Evolutionary conservation across 1,140 invertebrate genomes (phyloP).

Genomic region (Helicorthomorpha holstii): DNA sequence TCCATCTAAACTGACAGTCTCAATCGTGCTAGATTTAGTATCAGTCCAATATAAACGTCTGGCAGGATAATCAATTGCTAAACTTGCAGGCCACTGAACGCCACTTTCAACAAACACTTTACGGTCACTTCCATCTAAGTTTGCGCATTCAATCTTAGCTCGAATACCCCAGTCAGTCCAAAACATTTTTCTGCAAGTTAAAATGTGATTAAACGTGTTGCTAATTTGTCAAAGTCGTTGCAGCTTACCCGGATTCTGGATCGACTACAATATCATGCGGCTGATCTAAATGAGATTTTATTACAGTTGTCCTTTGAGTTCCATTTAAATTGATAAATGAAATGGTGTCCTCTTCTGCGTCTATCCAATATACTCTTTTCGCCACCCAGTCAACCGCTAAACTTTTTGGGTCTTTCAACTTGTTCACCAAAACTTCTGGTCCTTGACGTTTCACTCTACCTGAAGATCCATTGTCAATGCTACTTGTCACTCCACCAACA

Average conservation of each 20-base stretch:
- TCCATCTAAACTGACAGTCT: constrained; percentile 55
- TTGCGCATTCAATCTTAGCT: constrained; percentile 40
- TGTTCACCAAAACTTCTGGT: constrained; percentile 11
- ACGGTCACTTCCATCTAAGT: constrained; percentile 44
- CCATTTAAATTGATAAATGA: constrained; percentile 40
- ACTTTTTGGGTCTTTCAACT: constrained; percentile 43
- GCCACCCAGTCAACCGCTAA: constrained; percentile 60
- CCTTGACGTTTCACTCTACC: background rate
- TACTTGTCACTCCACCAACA: background rate
- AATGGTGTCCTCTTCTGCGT: constrained; percentile 40
- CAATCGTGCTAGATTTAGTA: constrained; percentile 51
- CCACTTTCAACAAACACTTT: constrained; percentile 33
- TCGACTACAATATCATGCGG: constrained; percentile 48
- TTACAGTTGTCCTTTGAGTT: constrained; percentile 32
- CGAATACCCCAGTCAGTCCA: constrained; percentile 29
- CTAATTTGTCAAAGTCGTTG: background rate
- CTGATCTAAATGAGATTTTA: constrained; percentile 37
- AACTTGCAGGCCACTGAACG: constrained; percentile 43
- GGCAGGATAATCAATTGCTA: constrained; percentile 48
- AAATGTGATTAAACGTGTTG: background rate
- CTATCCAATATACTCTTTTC: constrained; percentile 52
- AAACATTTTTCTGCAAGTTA: constrained; percentile 19
- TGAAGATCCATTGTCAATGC: background rate
- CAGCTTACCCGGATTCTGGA: constrained; percentile 37
- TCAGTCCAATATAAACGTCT: constrained; percentile 57